Percentiles rank a stretch among this genome's conserved stretches.
These are phyloP conservation scores for Zelostemma sp. DNA, from an alignment of 1,140 invertebrate species.

Conservation along the genomic window DNA sequence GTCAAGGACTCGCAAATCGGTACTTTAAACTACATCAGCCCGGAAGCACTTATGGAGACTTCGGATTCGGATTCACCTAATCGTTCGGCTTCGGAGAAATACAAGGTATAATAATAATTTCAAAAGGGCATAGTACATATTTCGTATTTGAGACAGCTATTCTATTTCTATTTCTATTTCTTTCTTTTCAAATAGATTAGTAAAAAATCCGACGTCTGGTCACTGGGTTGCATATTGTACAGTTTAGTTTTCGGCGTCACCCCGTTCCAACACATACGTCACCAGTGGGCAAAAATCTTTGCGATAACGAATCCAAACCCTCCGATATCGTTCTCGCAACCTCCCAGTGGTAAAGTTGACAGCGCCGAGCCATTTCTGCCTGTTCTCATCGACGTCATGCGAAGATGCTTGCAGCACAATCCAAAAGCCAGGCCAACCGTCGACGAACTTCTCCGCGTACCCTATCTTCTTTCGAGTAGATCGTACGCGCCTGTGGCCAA, in stretches of 20 bases:
- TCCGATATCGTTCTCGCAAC: conserved; percentile 80
- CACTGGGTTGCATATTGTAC: conserved; percentile 96
- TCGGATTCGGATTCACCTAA: conserved; percentile 64
- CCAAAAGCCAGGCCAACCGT: conserved; percentile 79
- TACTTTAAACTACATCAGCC: conserved; percentile 97
- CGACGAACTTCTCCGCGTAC: conserved; percentile 77
- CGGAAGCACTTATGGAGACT: conserved; percentile 84
- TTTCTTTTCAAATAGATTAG: conserved; percentile 78
- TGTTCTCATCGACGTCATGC: conserved; percentile 73
- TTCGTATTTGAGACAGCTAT: too few relatives aligned
- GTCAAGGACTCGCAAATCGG: conserved; percentile 85
- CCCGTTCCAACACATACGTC: conserved; percentile 89
- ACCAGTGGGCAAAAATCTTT: conserved; percentile 81
- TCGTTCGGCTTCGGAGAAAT: conserved; percentile 54
- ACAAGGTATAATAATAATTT: conserved; percentile 52
- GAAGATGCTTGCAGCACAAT: conserved; percentile 79
- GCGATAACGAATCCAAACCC: conserved; percentile 86
- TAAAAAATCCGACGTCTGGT: conserved; percentile 97
- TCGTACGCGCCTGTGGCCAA: conserved; percentile 9
- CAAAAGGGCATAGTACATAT: conserved; percentile 2
- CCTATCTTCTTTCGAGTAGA: conserved; percentile 67
- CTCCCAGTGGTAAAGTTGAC: conserved; percentile 49
- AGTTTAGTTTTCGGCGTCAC: conserved; percentile 91
- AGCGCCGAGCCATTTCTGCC: conserved; percentile 61
- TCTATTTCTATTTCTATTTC: conserved; percentile 10